Conservation (phyloP, 2,888 invertebrate genomes). For the Abrostola triplasia region DNA sequence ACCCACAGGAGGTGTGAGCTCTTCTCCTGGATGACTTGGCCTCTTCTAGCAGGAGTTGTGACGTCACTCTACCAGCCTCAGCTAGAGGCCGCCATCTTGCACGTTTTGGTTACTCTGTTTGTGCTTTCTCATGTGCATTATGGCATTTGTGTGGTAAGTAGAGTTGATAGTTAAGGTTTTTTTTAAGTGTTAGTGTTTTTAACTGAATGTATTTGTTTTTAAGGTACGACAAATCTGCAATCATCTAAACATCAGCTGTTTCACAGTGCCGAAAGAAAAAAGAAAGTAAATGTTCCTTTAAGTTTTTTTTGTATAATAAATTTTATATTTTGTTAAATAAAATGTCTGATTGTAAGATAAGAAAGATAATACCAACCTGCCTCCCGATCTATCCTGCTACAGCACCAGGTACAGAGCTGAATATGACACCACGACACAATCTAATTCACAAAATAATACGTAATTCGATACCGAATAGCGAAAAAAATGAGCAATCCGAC, state of each 20-base stretch:
- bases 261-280: conserved; percentile 82
- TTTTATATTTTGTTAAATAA: conserved; percentile 19
- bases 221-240: conserved; percentile 97
- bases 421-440: conserved; percentile 85
- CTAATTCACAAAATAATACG: conserved; percentile 88
- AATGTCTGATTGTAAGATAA: conserved; percentile 38
- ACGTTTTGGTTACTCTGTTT: conserved; percentile 90
- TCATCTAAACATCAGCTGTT: conserved; percentile 95
- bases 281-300: conserved; percentile 58
- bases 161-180: neutral
- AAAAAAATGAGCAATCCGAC: conserved; percentile 85
- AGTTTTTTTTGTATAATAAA: conserved; percentile 21
- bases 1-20: conserved; percentile 95
- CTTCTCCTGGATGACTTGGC: conserved; percentile 93
- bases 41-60: conserved; percentile 88
- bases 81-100: conserved; percentile 91
- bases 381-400: conserved; percentile 69
- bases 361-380: conserved; percentile 72
- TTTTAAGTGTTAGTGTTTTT: conserved; percentile 5
- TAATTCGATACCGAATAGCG: conserved; percentile 84
- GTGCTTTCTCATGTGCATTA: conserved; percentile 96
- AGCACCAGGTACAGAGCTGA: conserved; percentile 77
- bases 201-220: conserved; percentile 69
- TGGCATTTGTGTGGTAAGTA: conserved; percentile 97
- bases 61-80: conserved; percentile 84